Conservation (phyloP, 2,113 vertebrate genomes). For the Notothenia rossii region DNA sequence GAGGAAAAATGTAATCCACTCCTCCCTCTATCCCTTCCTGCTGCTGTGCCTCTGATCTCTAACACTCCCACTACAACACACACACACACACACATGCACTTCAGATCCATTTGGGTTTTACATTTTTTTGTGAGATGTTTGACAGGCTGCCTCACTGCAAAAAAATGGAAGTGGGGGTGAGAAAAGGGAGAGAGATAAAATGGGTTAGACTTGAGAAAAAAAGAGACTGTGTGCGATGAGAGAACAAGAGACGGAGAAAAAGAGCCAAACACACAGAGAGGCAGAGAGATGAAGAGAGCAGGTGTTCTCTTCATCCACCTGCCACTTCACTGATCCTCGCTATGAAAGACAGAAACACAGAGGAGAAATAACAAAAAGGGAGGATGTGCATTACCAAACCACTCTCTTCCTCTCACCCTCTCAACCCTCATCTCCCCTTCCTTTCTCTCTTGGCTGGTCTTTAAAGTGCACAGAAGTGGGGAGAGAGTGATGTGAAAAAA, state of each 20-base stretch:
- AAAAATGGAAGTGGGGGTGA: slow-evolving; percentile 51
- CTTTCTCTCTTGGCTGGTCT: slow-evolving; percentile 35
- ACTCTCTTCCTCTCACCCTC: slow-evolving; percentile 55
- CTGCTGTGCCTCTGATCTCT: slow-evolving; percentile 71
- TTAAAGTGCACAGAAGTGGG: slow-evolving; percentile 32
- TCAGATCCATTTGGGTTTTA: slow-evolving; percentile 71
- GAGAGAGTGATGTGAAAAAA: slow-evolving; percentile 13
- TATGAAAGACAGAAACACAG: slow-evolving; percentile 67
- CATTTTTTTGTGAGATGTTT: slow-evolving; percentile 54
- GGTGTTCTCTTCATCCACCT: slow-evolving; percentile 82
- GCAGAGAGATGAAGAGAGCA: slow-evolving; percentile 75
- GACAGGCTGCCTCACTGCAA: slow-evolving; percentile 69
- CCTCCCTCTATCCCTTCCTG: slow-evolving; percentile 56
- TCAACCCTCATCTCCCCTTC: slow-evolving; percentile 26
- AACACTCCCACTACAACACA: slow-evolving; percentile 53
- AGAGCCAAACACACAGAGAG: slow-evolving; percentile 20
- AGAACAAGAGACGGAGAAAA: slow-evolving; percentile 48
- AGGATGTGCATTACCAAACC: slow-evolving; percentile 70
- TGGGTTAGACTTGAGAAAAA: slow-evolving; percentile 61
- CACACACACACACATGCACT: slow-evolving; percentile 49
- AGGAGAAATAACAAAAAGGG: slow-evolving; percentile 62
- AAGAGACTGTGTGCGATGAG: slow-evolving; percentile 25
- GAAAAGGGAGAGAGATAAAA: slow-evolving; percentile 53
- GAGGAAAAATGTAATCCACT: slow-evolving; percentile 53
- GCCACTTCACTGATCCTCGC: slow-evolving; percentile 79